Percentiles rank a stretch among this genome's conserved stretches.
Evolutionary conservation across 2,888 invertebrate species (phyloP).

Genomic region (Orthosia incerta): DNA sequence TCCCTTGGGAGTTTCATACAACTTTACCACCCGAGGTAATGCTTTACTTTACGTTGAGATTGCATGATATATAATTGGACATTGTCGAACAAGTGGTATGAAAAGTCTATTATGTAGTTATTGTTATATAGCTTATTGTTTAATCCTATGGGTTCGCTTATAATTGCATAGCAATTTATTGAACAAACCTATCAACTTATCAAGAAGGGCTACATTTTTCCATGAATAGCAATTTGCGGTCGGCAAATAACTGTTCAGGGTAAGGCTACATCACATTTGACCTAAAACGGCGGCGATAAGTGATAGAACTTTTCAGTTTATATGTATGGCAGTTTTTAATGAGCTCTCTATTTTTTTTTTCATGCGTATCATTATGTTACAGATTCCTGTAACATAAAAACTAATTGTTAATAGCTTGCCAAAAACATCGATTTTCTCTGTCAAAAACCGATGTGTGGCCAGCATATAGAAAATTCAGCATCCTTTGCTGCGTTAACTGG

Average conservation of each 20-base stretch:
- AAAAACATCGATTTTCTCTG: too few species aligned
- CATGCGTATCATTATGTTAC: not conserved
- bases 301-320: slow-evolving; percentile 28
- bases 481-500: too few species aligned
- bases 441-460: too few species aligned
- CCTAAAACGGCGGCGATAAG: slow-evolving; percentile 31
- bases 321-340: not conserved
- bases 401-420: not conserved
- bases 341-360: not conserved
- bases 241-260: slow-evolving; percentile 45
- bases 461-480: too few species aligned
- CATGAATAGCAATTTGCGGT: slow-evolving; percentile 21
- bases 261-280: slow-evolving; percentile 43
- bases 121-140: not conserved
- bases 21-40: too few species aligned
- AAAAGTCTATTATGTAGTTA: not conserved
- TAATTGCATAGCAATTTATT: slow-evolving; percentile 6
- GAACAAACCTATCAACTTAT: slow-evolving; percentile 12
- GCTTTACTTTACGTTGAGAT: too few species aligned
- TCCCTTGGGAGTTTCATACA: too few species aligned
- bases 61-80: too few species aligned
- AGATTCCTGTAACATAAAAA: not conserved
- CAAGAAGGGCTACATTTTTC: slow-evolving; percentile 24
- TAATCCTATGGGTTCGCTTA: not conserved
- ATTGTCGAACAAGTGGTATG: not conserved